phyloP scores from a whole-genome alignment of 2,888 invertebrate genomes.

The Oasisia sp. region DNA sequence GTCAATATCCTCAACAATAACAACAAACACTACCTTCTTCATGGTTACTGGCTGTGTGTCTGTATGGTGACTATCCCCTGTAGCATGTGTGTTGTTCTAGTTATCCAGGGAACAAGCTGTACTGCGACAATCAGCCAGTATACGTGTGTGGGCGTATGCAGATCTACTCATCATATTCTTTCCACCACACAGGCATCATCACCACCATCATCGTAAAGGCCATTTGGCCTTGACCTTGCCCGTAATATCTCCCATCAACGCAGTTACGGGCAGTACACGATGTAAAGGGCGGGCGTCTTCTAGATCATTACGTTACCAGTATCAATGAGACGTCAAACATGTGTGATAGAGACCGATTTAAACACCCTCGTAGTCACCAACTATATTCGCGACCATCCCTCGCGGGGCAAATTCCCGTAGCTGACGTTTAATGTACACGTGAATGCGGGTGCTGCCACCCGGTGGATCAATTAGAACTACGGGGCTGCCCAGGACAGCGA shows the following conservation, averaged over 20 bases:
- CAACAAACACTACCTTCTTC: conserved; percentile 17
- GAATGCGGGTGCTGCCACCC: background rate
- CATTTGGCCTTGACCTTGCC: background rate
- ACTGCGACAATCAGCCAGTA: background rate
- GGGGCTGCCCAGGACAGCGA: conserved; percentile 7
- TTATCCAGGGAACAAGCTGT: background rate
- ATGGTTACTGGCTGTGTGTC: background rate
- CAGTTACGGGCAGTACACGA: background rate
- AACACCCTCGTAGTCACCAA: background rate
- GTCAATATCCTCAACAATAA: background rate
- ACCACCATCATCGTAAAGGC: background rate
- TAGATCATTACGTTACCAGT: background rate
- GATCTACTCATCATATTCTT: conserved; percentile 1
- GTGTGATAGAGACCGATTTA: background rate
- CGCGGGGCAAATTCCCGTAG: background rate
- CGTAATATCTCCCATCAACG: background rate
- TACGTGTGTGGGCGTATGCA: background rate
- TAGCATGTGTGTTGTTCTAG: background rate
- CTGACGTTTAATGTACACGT: background rate
- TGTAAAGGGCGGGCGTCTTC: background rate
- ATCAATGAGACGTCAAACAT: background rate
- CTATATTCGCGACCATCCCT: background rate
- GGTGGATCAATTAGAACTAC: background rate
- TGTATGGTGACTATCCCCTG: background rate
- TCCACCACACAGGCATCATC: background rate